phyloP scores from a whole-genome alignment of 2,797 vertebrate species.

The Prionace glauca region DNA sequence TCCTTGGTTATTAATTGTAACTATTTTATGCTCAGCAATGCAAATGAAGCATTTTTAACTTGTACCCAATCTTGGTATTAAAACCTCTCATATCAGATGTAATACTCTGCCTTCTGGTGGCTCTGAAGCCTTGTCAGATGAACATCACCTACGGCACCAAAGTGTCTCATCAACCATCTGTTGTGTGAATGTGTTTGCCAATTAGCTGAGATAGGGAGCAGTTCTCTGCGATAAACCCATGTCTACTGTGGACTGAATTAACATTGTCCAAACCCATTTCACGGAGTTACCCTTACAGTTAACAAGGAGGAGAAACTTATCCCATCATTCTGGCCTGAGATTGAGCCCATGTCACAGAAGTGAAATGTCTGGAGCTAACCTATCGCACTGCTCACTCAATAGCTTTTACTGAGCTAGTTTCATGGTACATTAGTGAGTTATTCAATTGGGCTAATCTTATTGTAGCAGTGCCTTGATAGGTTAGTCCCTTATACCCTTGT shows the following conservation, averaged over 20 bases:
- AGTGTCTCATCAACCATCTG: neutral
- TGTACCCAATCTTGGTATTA: neutral
- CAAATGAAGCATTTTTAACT: neutral
- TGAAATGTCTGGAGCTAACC: neutral
- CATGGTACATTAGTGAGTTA: slow-evolving; percentile 30
- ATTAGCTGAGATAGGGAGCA: neutral
- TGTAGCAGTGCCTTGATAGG: slow-evolving; percentile 1
- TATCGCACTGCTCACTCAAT: neutral
- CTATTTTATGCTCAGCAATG: neutral
- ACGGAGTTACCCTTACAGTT: neutral
- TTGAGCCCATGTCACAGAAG: neutral
- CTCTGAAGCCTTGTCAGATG: neutral
- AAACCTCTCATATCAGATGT: neutral
- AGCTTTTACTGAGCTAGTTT: slow-evolving; percentile 26
- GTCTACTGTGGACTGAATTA: neutral
- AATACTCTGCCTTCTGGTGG: neutral
- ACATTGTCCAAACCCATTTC: neutral
- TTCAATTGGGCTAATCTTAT: slow-evolving; percentile 21
- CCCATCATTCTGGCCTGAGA: neutral
- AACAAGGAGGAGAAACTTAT: neutral
- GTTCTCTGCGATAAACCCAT: neutral
- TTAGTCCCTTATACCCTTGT: neutral
- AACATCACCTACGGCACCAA: neutral
- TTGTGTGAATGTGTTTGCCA: neutral
- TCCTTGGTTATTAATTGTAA: neutral